Percentiles rank a stretch among this genome's conserved stretches.
Conservation (phyloP, 2,797 vertebrate species). For the Distichodus sexfasciatus region DNA sequence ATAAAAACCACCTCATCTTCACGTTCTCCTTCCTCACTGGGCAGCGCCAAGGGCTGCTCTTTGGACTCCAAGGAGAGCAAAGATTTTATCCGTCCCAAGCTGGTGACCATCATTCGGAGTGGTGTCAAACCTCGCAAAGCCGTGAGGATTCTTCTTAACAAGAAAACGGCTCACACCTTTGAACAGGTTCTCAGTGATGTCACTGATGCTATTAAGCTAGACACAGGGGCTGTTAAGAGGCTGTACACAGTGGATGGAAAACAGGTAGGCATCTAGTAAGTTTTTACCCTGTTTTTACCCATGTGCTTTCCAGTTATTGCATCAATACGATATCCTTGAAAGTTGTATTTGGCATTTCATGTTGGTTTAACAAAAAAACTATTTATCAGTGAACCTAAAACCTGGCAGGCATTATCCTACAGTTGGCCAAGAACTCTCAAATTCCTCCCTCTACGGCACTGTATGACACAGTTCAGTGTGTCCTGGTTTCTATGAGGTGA, state of each 20-base stretch:
- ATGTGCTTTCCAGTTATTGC: no score
- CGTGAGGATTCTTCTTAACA: constrained; percentile 92
- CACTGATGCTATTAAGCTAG: constrained; percentile 95
- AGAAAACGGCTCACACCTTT: constrained; percentile 96
- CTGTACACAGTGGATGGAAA: constrained; percentile 95
- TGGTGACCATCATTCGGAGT: constrained; percentile 95
- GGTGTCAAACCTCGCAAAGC: constrained; percentile 97
- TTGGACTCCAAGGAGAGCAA: constrained; percentile 83
- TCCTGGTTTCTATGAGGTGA: constrained; percentile 34
- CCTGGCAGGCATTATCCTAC: no score
- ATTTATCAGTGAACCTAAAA: neutral
- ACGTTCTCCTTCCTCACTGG: constrained; percentile 81
- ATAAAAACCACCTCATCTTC: constrained; percentile 73
- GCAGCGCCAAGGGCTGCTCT: constrained; percentile 76
- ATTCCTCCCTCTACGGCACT: neutral
- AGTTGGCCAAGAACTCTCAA: neutral
- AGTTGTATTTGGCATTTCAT: no score
- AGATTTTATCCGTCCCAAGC: constrained; percentile 95
- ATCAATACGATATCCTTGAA: no score
- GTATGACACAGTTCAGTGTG: no score
- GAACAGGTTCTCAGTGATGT: constrained; percentile 97
- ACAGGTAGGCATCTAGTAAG: constrained; percentile 76
- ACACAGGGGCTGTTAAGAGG: constrained; percentile 91
- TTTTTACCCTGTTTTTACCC: neutral
- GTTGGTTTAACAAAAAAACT: neutral